Conservation (phyloP, 2,888 invertebrate species). For the Plebejus melissa region DNA sequence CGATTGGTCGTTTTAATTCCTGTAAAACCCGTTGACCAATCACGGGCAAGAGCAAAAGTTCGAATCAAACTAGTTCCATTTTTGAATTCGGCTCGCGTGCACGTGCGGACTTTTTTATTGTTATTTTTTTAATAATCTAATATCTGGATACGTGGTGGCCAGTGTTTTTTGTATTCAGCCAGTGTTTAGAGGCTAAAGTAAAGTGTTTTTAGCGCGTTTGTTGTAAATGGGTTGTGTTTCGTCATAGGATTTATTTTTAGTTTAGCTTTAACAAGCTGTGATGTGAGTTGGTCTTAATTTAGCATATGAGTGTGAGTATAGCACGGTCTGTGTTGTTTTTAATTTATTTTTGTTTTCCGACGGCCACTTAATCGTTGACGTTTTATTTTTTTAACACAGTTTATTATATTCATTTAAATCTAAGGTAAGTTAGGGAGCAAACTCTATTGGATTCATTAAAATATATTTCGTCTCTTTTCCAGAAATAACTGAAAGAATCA, state of each 20-base stretch:
- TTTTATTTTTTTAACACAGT: background rate
- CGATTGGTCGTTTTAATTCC: slow-evolving; percentile 55
- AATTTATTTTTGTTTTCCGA: slow-evolving; percentile 44
- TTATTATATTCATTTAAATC: background rate
- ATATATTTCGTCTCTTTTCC: too few species aligned
- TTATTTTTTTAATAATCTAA: slow-evolving; percentile 18
- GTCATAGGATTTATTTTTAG: slow-evolving; percentile 72
- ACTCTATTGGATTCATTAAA: too few species aligned
- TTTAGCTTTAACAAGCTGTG: slow-evolving; percentile 73
- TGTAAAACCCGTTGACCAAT: slow-evolving; percentile 58
- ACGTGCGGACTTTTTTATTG: slow-evolving; percentile 44
- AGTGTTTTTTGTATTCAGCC: slow-evolving; percentile 13
- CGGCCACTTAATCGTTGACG: background rate
- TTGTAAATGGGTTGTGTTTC: slow-evolving; percentile 68
- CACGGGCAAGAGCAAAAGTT: slow-evolving; percentile 55
- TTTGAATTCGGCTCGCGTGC: slow-evolving; percentile 54
- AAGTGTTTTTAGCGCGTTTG: slow-evolving; percentile 37
- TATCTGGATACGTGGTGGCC: slow-evolving; percentile 15
- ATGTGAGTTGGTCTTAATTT: slow-evolving; percentile 73
- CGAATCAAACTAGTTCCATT: slow-evolving; percentile 73
- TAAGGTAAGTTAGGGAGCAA: background rate
- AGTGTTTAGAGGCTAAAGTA: background rate
- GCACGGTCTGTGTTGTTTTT: slow-evolving; percentile 60
- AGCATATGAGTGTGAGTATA: slow-evolving; percentile 71
- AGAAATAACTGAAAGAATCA: too few species aligned